Evolutionary conservation across 2,113 vertebrate species (phyloP).

Genomic region (Pagrus major): DNA sequence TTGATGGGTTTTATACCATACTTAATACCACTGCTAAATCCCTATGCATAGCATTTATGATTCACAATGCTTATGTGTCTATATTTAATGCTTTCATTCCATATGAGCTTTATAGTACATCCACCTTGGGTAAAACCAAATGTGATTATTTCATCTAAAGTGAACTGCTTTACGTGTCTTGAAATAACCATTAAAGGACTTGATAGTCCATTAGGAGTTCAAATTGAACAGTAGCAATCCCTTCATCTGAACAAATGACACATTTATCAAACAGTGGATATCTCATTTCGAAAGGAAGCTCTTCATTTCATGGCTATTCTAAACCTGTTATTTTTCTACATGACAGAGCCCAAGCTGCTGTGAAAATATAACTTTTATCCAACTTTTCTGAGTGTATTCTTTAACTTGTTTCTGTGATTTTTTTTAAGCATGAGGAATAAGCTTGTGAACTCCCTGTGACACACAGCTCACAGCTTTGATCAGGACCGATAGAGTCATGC

Average conservation of each 20-base stretch:
- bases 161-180: background rate
- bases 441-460: background rate
- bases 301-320: slow-evolving; percentile 27
- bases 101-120: slow-evolving; percentile 7
- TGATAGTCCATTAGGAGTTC: slow-evolving; percentile 4
- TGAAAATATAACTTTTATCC: background rate
- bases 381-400: background rate
- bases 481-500: background rate
- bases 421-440: background rate
- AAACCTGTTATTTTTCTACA: background rate
- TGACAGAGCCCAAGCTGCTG: background rate
- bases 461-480: background rate
- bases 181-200: background rate
- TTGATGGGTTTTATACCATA: slow-evolving; percentile 36
- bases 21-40: slow-evolving; percentile 38
- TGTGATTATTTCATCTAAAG: slow-evolving; percentile 15
- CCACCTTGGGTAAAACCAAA: background rate
- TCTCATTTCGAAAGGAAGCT: slow-evolving; percentile 8
- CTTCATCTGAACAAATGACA: slow-evolving; percentile 10
- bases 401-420: background rate
- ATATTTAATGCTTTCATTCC: slow-evolving; percentile 15
- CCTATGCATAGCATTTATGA: slow-evolving; percentile 25
- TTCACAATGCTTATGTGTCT: slow-evolving; percentile 25
- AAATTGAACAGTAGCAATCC: slow-evolving; percentile 9
- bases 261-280: slow-evolving; percentile 11